A percentile compares a stretch with the other conserved stretches of the same genome.
Conservation (phyloP, 2,888 invertebrate species). For the Lydus trimaculatus region DNA sequence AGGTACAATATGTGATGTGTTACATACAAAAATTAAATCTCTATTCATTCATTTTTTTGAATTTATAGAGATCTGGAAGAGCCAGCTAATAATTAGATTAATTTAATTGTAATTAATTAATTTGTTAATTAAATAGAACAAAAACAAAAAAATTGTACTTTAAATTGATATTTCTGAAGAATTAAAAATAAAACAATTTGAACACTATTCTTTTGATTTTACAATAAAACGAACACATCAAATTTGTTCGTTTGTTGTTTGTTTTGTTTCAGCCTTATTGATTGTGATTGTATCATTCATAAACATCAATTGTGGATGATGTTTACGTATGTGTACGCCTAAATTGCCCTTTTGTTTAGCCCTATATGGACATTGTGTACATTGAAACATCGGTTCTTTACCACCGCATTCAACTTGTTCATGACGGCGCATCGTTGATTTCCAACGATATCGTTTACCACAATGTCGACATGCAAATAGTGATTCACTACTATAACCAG, state of each 20-base stretch:
- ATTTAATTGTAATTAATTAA: background rate
- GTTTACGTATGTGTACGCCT: conserved; percentile 81
- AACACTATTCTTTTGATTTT: conserved; percentile 7
- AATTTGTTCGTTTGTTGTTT: conserved; percentile 17
- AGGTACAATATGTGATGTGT: background rate
- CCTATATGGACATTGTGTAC: conserved; percentile 81
- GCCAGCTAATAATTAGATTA: background rate
- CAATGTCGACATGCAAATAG: conserved; percentile 84
- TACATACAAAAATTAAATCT: background rate
- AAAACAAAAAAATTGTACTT: conserved; percentile 24
- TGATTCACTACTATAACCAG: conserved; percentile 62
- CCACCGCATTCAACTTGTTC: conserved; percentile 82
- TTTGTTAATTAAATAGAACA: background rate
- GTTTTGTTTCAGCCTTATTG: conserved; percentile 22
- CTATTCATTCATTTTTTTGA: no score
- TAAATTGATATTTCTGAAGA: conserved; percentile 4
- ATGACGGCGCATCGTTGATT: conserved; percentile 76
- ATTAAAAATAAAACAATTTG: conserved; percentile 6
- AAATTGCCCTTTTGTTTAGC: conserved; percentile 85
- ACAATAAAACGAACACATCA: conserved; percentile 5
- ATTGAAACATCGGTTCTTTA: conserved; percentile 82
- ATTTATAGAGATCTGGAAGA: background rate
- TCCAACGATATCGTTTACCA: conserved; percentile 87
- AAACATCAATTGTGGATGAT: conserved; percentile 62
- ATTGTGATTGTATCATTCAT: conserved; percentile 24